Base-by-base conservation (phyloP, 37 sponge, comb jelly and placozoan species). In the Theonella swinhoei region DNA sequence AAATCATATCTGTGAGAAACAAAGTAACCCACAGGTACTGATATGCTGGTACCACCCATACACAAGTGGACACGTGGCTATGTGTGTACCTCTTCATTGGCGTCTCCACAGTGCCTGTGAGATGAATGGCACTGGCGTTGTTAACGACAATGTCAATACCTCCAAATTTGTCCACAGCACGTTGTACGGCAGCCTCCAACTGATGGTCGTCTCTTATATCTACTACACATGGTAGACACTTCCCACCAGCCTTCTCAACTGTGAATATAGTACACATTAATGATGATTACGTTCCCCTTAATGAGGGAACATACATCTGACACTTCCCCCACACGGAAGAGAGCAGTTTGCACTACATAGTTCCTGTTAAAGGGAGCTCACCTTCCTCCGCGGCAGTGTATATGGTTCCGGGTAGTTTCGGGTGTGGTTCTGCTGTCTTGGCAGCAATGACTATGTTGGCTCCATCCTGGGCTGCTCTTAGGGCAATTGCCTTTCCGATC, bases 391-490 rank as follows among this genome's bases (percentile, higher is more conserved):
- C 99, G 31, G 97, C 97, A 40, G 95, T 96, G 85, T 95, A 99
- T 62, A 99, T 92, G 65, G 99, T 99, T 19, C 99, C 99, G 0
- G 99, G 97, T 2, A 99, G 95, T 71, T 96, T 99, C 14, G 99
- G 97, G 65, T 99, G 99, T 22, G 97, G 90, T 24, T 88, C 82
- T 0, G 97, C 95, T 9, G 97, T 96, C 73, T 99, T 99, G 60
- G 99, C 99, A 0, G 97, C 97, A 26, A 96, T 90, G 43, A 94
- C 94, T 30, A 99, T 87, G 75, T 99, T 99, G 61, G 95, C 99
- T n/a, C 99, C 99, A 84, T 99, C 97, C 37, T 66, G 78, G 34
- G 99, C 99, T 33, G 84, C 97, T 66, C 92, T 94, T 23, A 96
- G 54, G 8, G 99, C 99, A 77, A 99, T 96, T 42, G 97, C 97